Conservation (phyloP, 2,888 invertebrate species). For the Epicampocera succincta region DNA sequence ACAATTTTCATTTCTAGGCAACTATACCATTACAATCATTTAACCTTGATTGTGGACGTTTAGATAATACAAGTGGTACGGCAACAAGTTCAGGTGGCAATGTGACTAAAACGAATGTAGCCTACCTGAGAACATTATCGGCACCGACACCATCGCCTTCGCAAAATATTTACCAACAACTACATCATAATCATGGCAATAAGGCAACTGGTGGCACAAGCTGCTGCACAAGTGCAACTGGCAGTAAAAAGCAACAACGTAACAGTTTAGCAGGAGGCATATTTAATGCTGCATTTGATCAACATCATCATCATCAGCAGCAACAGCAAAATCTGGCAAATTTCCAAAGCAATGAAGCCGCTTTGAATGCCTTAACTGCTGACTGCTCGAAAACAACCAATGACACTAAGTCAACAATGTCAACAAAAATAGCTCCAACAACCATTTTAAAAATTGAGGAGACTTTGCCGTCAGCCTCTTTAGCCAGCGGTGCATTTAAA, state of each 20-base stretch:
- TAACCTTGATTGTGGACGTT: slow-evolving; percentile 80
- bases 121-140: slow-evolving; percentile 79
- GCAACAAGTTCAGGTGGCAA: slow-evolving; percentile 70
- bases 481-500: slow-evolving; percentile 13
- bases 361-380: slow-evolving; percentile 55
- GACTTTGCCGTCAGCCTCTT: slow-evolving; percentile 61
- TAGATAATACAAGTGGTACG: slow-evolving; percentile 72
- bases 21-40: slow-evolving; percentile 82
- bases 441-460: slow-evolving; percentile 80
- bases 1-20: slow-evolving; percentile 75
- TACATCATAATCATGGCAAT: slow-evolving; percentile 66
- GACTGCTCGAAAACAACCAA: slow-evolving; percentile 47
- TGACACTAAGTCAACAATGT: slow-evolving; percentile 65
- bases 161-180: slow-evolving; percentile 67
- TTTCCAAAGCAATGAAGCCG: slow-evolving; percentile 74
- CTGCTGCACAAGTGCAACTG: slow-evolving; percentile 69
- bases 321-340: slow-evolving; percentile 77
- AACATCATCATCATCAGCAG: slow-evolving; percentile 51
- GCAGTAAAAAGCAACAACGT: slow-evolving; percentile 66
- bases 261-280: slow-evolving; percentile 72
- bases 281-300: slow-evolving; percentile 70
- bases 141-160: slow-evolving; percentile 75
- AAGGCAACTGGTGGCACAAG: slow-evolving; percentile 61
- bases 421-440: slow-evolving; percentile 67
- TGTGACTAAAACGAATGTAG: slow-evolving; percentile 73